Conservation (phyloP, 2,797 vertebrate genomes). For the Spatula clypeata region DNA sequence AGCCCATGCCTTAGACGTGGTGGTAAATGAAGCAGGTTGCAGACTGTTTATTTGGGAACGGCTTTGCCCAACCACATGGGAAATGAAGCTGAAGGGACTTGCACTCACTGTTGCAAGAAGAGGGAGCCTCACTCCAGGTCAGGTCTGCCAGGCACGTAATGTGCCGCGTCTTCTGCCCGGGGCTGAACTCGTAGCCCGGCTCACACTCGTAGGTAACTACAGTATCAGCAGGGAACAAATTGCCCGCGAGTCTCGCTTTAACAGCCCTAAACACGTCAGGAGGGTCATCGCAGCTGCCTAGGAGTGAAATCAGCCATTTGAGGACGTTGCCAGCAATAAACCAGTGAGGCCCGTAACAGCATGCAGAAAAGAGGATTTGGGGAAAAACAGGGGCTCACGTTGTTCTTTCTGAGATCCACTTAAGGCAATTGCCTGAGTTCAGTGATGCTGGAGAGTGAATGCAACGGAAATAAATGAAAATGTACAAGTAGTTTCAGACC, state of each 20-base stretch:
- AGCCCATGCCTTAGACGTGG: not conserved
- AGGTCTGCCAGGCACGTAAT: not conserved
- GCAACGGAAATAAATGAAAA: not conserved
- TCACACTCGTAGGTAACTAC: slow-evolving; percentile 22
- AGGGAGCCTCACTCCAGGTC: not conserved
- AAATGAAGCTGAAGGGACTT: fast-evolving
- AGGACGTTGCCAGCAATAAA: fast-evolving
- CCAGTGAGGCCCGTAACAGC: fast-evolving
- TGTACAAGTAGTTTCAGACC: fast-evolving
- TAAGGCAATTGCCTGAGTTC: fast-evolving
- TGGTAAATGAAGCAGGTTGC: not conserved
- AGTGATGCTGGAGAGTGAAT: not conserved
- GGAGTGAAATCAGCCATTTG: fast-evolving
- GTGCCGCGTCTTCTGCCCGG: fast-evolving
- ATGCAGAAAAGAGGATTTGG: not conserved
- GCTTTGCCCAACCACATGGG: fast-evolving
- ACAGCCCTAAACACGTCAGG: not conserved
- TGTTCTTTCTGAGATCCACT: not conserved
- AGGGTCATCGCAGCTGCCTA: slow-evolving; percentile 60
- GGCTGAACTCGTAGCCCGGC: not conserved
- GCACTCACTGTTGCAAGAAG: not conserved
- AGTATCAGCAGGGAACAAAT: slow-evolving; percentile 28
- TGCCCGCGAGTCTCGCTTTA: not conserved
- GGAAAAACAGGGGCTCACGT: fast-evolving
- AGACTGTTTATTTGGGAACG: fast-evolving